Evolutionary conservation across 2,888 invertebrate genomes (phyloP), one percentile per base, ranked within the genome.

Genomic region (Tachina grossa): DNA sequence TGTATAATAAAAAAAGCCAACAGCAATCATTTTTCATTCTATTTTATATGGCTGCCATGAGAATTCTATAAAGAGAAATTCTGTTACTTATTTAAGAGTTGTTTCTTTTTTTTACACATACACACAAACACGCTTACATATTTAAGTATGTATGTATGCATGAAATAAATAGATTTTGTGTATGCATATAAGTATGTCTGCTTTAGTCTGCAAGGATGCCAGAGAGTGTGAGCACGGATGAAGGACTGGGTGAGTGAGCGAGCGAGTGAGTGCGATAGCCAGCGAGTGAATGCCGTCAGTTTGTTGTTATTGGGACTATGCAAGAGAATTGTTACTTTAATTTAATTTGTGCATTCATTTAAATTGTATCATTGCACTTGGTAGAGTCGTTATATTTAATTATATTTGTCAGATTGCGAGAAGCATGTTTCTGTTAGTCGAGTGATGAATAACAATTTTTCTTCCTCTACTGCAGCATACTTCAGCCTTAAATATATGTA

Each of bases 331-430:
- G 77, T 83, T 83, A 78, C 83, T 77, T 74, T 83, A 83, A 83
- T 83, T 83, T 83, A 83, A 83, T 83, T 83, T 83, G 77, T 83
- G 83, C 83, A 83, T 83, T 83, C 83, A 83, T 83, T 83, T 83
- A 83, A 83, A 83, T 83, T 83, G 83, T 83, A 83, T 83, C 83
- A 83, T 83, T 83, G 83, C 83, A 83, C 83, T 78, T 83, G 72
- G 77, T 78, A 83, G 83, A 83, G 83, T 78, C 83, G 83, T 83
- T 83, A 83, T 78, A 83, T 83, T 83, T 83, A 83, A 83, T 83
- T 83, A 83, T 78, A 83, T 83, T 83, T 83, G 83, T 78, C 83
- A 83, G 83, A 83, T 83, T 83, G 83, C 83, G 77, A 77, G 78
- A 45, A 71, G 65, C 59, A 83, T 77, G 77, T 53, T 66, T 59